Evolutionary conservation across 1,140 invertebrate genomes (phyloP), one percentile per base, ranked within the genome.

Genomic region (Pinna nobilis): DNA sequence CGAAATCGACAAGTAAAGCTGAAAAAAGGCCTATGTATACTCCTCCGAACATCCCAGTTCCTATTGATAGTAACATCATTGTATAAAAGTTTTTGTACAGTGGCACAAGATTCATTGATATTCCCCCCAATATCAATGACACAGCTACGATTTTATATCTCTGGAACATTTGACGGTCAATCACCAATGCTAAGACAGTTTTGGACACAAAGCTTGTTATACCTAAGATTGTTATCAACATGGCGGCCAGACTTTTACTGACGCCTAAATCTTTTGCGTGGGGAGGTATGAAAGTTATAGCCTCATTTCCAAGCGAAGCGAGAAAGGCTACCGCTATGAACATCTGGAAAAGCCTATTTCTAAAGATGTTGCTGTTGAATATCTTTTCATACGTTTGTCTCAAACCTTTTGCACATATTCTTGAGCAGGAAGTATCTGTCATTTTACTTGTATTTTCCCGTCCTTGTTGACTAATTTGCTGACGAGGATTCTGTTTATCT

Each of bases 211-310:
- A 13, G 33, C 41, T 44, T 2, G 35, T 39, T 15, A 35, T 25
- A n/a, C 59, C 59, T 20, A 44, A 15, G 9, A 61, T 61, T 11
- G 37, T 61, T 13, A 61, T 37, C 1, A 61, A 23, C 2, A 39
- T 13, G 7, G 59, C 37, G 3, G 41, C 37, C 13, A 39, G n/a
- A 25, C 1, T 44, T n/a, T 61, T 37, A 20, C n/a, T 23, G 7
- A 61, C 41, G 3, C 28, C 32, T 39, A 61, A 20, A 44, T 61
- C 59, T 61, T 61, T 61, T 11, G 59, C 59, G 25, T 41, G 39
- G 15, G 59, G 59, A 61, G 59, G 59, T 61, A 61, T 61, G 15
- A 61, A 61, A 7, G 23, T 33, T 13, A 57, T 57, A 18, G 32
- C 30, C 7, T 33, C 53, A 33, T 33, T 33, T 57, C 53, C 53